Base-by-base conservation (phyloP, 2,113 vertebrate genomes). In the Myiagra hebetior region DNA sequence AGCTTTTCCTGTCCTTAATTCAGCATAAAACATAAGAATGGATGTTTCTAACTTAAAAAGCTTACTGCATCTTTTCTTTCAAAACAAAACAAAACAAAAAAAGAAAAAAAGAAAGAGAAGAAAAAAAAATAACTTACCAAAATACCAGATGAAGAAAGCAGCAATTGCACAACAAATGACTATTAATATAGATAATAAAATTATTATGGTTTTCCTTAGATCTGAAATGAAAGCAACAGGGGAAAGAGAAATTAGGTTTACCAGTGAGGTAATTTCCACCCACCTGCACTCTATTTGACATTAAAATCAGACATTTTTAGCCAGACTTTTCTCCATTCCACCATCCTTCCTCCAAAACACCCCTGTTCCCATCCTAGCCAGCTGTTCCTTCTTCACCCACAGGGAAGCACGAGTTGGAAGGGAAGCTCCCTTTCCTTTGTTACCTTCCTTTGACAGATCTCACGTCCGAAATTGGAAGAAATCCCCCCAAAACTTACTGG, bases 81-180 rank as follows among this genome's bases (percentile, higher is more conserved):
- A 53, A 14, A 78, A 64, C 2, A 28, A 62, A 47, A 22, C 22
- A 7, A 7, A 16, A 26, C 13, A 56, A 33, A 23, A 47, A 37
- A 37, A 37, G 37, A 14, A 59, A 20, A 18, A 12, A 42, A 2
- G 6, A 24, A 7, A 6, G 15, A 53, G 50, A 28, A 30, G 10
- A 31, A 39, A 1, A 9, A 30, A 10, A 4, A 7, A 9, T 37
- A 24, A 74, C 98, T 98, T 97, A 98, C 98, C 49, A 75, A 98
- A 98, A 81, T 95, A 98, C 98, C 98, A 98, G 53, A 97, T 73
- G 85, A 98, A 74, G 52, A 97, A 50, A 3, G 95, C 95, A 16
- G 92, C 91, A 49, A 98, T 64, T 46, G 69, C 91, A 11, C 80
- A 93, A 44, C 80, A 95, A 11, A 39, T 23, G 0, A 98, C 19